Percentiles rank a stretch among this genome's conserved stretches.
These are phyloP conservation scores for Brienomyrus longianalis DNA, from an alignment of 2,113 vertebrate species.

Conservation along the genomic window DNA sequence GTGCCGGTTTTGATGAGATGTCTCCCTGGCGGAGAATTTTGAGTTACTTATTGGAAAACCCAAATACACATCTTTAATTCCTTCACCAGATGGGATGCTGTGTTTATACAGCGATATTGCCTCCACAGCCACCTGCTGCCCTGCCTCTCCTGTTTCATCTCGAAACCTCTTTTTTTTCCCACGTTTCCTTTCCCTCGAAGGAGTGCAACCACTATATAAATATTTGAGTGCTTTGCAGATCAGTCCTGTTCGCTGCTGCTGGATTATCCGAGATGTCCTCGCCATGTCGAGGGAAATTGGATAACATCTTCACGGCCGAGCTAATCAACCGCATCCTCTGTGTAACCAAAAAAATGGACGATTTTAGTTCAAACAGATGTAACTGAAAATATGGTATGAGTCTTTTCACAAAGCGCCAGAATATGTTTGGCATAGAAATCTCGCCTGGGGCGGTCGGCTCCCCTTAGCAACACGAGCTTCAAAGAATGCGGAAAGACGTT, in stretches of 20 bases:
- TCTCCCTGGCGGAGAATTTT: not conserved
- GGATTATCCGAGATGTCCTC: not conserved
- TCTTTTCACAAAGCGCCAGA: not conserved
- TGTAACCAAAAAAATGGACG: not conserved
- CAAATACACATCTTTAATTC: constrained; percentile 2
- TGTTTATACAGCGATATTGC: constrained; percentile 15
- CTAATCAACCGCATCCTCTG: not conserved
- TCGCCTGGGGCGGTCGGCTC: not conserved
- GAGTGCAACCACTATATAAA: constrained; percentile 1
- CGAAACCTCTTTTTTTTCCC: not conserved
- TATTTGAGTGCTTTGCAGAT: constrained; percentile 16
- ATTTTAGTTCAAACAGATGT: constrained; percentile 9
- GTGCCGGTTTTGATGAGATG: not conserved
- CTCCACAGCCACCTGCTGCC: constrained; percentile 6
- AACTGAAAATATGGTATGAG: not conserved
- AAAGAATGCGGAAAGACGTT: not conserved
- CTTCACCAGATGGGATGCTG: constrained; percentile 12
- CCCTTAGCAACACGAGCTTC: not conserved
- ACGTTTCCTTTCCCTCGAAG: not conserved
- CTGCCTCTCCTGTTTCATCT: not conserved
- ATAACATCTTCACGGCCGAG: not conserved
- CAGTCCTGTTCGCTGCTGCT: not conserved
- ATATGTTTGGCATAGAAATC: not conserved
- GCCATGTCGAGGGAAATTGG: not conserved
- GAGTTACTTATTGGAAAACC: constrained; percentile 12